Base-by-base conservation (phyloP, 2,113 vertebrate genomes). In the Pheucticus melanocephalus region DNA sequence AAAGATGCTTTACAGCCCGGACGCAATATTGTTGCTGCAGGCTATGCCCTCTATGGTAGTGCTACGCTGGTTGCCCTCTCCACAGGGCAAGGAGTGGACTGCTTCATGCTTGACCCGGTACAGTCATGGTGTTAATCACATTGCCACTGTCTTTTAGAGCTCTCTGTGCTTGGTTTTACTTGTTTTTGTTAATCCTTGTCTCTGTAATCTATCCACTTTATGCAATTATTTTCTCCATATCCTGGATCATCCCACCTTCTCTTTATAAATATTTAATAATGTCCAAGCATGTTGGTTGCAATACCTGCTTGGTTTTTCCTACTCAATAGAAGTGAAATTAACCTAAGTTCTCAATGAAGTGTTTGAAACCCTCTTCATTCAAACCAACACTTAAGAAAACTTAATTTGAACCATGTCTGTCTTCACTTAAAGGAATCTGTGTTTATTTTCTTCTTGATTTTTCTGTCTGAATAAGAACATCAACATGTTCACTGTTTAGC, bases 51-150 rank as follows among this genome's bases (percentile, higher is more conserved):
- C 18, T 99, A 99, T 0, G 99, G 99, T 60, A 99, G 99, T 30
- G 99, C 99, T 56, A 99, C 99, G 0, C 91, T 99, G 44, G 98
- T 99, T 12, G 99, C 99, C 39, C 98, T 99, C 83, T 99, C 98
- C 95, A 99, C 99, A 0, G 99, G 99, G 2, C 98, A 98, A 66
- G 99, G 99, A 63, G 98, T 99, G 93, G 98, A 99, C 94, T 99
- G 99, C 97, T 99, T 99, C 98, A 99, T 99, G 98, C 97, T 99
- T 2, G 99, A 99, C 93, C 99, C 99, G 47, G 99, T 99, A 98
- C 89, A 98, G 97, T 65, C 17, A 18, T 31, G 15, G 15, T 65
- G 39, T 33, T 75, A 68, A 65, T 53, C 33, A 73, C 39, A 60
- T 28, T 83, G 44, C 10, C 12, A 13, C 9, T 35, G 0, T 6